These are phyloP conservation scores for Tigriopus japonicus DNA, from an alignment of 1,140 invertebrate genomes.

Conservation along the genomic window DNA sequence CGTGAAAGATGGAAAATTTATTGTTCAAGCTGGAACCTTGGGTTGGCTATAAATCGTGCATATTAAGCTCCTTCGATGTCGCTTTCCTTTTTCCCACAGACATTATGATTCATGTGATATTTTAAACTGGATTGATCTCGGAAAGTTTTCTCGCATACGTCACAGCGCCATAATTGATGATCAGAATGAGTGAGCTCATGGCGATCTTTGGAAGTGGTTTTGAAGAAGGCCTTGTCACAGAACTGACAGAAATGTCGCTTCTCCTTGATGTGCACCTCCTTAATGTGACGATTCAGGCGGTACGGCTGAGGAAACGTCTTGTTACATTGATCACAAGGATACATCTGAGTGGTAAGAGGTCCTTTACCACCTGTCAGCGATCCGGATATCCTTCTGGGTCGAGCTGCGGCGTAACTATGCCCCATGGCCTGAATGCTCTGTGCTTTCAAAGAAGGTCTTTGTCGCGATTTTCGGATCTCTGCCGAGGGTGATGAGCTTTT, in stretches of 20 bases:
- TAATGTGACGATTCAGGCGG: background rate
- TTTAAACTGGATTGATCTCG: conserved; percentile 2
- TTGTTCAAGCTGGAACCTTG: too few relatives aligned
- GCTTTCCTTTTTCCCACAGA: background rate
- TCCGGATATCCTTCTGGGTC: too few relatives aligned
- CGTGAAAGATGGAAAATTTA: too few relatives aligned
- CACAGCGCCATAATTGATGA: background rate
- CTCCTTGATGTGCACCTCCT: background rate
- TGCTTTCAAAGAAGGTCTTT: too few relatives aligned
- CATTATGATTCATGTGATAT: background rate
- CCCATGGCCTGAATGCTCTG: too few relatives aligned
- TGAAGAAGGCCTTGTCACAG: conserved; percentile 8
- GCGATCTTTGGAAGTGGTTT: background rate
- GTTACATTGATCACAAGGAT: background rate
- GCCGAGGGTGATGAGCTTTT: too few relatives aligned
- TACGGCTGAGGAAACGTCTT: conserved; percentile 1
- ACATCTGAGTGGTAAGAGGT: background rate
- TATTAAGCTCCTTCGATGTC: too few relatives aligned
- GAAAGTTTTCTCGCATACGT: background rate
- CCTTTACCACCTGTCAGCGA: too few relatives aligned
- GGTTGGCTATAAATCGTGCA: too few relatives aligned
- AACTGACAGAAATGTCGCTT: background rate
- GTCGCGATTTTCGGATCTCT: too few relatives aligned
- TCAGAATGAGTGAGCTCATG: background rate
- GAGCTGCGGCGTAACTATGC: too few relatives aligned